Conservation (phyloP, 2,113 vertebrate genomes). For the Tichodroma muraria region DNA sequence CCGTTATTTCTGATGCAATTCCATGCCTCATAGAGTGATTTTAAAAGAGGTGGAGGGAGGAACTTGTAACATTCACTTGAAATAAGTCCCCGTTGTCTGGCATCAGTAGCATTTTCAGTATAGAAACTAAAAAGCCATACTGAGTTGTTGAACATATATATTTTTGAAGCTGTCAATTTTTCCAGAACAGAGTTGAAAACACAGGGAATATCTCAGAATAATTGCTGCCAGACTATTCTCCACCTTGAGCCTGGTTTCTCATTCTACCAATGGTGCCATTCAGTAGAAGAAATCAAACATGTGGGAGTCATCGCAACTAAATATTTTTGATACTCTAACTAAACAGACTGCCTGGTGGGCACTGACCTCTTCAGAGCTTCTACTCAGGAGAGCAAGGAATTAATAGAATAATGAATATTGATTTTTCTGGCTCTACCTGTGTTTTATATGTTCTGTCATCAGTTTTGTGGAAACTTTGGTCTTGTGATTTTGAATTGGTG, state of each 20-base stretch:
- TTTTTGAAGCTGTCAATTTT: background rate
- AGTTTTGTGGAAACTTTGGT: background rate
- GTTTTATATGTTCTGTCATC: background rate
- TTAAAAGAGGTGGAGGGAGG: background rate
- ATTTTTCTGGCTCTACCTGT: background rate
- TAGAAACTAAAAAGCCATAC: background rate
- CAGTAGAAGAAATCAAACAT: background rate
- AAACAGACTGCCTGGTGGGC: background rate
- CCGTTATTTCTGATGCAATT: background rate
- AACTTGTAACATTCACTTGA: background rate
- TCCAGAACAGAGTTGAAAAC: background rate
- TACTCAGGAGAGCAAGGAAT: background rate
- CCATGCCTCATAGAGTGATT: background rate
- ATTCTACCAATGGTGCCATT: background rate
- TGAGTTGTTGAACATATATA: background rate
- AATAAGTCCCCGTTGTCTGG: background rate
- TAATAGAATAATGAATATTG: background rate
- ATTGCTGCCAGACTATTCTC: background rate
- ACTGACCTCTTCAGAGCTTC: background rate
- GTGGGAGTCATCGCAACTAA: background rate
- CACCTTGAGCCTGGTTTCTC: background rate
- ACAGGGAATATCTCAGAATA: background rate
- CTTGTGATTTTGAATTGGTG: background rate
- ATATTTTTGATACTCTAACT: background rate
- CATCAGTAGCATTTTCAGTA: background rate